These are phyloP conservation scores for Coelopa pilipes DNA, from an alignment of 2,888 invertebrate genomes.

Conservation along the genomic window DNA sequence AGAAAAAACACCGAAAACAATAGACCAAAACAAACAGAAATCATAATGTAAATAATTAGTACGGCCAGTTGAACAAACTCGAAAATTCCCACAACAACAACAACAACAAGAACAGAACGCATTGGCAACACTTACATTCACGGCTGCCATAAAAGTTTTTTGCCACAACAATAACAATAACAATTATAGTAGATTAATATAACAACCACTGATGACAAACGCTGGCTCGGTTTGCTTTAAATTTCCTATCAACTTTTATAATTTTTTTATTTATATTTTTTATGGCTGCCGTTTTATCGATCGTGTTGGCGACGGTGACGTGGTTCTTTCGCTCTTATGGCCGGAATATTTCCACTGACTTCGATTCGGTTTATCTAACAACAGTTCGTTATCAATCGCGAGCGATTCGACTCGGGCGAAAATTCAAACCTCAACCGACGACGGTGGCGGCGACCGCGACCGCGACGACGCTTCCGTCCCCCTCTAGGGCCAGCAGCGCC, in stretches of 20 bases:
- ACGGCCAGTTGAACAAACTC: constrained; percentile 30
- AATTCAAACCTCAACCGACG: neutral
- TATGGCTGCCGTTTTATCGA: neutral
- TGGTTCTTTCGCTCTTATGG: neutral
- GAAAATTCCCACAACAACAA: constrained; percentile 13
- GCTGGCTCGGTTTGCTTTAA: neutral
- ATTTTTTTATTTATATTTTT: constrained; percentile 18
- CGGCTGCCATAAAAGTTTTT: too few relatives aligned
- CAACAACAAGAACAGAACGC: neutral
- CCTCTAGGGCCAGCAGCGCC: neutral
- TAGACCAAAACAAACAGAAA: too few relatives aligned
- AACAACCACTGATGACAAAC: neutral
- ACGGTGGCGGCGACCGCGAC: too few relatives aligned
- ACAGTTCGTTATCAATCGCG: neutral
- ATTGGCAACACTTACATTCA: too few relatives aligned
- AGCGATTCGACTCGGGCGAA: too few relatives aligned
- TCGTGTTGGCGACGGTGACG: neutral
- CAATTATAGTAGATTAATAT: neutral
- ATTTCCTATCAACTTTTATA: neutral
- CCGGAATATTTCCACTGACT: neutral
- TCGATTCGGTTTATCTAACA: neutral
- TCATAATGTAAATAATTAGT: neutral
- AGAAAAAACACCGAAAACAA: too few relatives aligned
- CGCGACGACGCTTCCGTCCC: too few relatives aligned
- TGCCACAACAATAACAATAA: constrained; percentile 1